A percentile compares a stretch with the other conserved stretches of the same genome.
Evolutionary conservation across 1,140 invertebrate genomes (phyloP).

Genomic region (Ooceraea biroi): DNA sequence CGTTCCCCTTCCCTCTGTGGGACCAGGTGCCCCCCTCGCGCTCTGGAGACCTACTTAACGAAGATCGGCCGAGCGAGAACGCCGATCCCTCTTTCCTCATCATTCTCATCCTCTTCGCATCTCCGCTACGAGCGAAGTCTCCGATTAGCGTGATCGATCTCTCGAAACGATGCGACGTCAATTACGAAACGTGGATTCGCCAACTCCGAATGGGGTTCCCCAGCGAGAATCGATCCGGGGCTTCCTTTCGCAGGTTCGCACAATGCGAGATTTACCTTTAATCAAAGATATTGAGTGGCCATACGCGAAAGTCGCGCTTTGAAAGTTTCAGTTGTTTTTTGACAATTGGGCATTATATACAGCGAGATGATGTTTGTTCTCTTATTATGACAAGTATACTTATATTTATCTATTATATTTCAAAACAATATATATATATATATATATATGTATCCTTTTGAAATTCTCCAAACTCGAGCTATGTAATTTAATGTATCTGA

Average conservation of each 20-base stretch:
- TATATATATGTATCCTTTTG: too few species aligned
- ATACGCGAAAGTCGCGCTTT: neutral
- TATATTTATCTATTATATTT: too few species aligned
- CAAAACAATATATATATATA: too few species aligned
- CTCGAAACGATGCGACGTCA: conserved; percentile 18
- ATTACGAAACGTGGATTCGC: conserved; percentile 24
- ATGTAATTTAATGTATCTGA: too few species aligned
- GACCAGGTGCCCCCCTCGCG: conserved; percentile 27
- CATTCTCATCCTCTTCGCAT: conserved; percentile 20
- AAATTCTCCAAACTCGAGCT: too few species aligned
- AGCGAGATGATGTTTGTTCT: neutral
- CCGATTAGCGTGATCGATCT: conserved; percentile 48
- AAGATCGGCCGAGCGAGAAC: conserved; percentile 71
- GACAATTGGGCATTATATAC: neutral
- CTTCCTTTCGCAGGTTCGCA: neutral
- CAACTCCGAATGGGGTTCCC: neutral
- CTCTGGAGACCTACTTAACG: conserved; percentile 76
- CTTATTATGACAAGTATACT: neutral
- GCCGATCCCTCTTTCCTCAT: conserved; percentile 62
- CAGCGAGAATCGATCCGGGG: neutral
- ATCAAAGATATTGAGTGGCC: neutral
- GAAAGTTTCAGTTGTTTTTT: neutral
- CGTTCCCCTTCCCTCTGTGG: neutral
- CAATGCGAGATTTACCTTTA: neutral
- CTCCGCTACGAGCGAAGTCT: conserved; percentile 41